phyloP scores from a whole-genome alignment of 23 tunicate species.

The Halocynthia roretzi region DNA sequence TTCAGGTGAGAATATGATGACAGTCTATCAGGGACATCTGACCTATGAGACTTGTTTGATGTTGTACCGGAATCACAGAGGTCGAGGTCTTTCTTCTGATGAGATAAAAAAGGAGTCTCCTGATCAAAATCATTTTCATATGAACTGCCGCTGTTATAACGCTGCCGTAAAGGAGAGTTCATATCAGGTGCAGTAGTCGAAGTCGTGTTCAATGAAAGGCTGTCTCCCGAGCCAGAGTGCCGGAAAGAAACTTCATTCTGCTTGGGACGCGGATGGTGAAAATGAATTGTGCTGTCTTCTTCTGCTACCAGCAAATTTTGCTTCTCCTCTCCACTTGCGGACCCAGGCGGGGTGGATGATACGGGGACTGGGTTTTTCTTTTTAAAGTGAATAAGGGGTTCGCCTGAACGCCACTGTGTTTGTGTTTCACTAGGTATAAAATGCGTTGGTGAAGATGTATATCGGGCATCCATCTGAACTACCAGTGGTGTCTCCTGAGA shows the following conservation, averaged over 20 bases:
- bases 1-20: neutral
- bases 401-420: neutral
- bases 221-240: neutral
- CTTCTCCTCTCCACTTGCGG: neutral
- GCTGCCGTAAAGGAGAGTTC: neutral
- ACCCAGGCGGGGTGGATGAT: neutral
- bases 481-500: no score
- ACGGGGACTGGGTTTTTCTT: neutral
- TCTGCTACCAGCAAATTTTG: neutral
- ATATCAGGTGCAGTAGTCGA: conserved; percentile 10
- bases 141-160: conserved; percentile 13
- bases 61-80: neutral
- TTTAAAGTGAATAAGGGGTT: neutral
- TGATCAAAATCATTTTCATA: conserved; percentile 23
- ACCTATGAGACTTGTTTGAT: neutral
- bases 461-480: neutral
- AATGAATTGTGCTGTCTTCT: neutral
- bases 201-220: conserved; percentile 4
- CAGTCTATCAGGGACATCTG: neutral
- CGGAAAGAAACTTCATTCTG: conserved; percentile 1
- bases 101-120: neutral
- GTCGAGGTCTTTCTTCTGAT: neutral
- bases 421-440: neutral
- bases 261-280: neutral
- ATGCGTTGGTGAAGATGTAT: neutral